phyloP scores from a whole-genome alignment of 2,797 vertebrate species.

The Oreochromis mossambicus region DNA sequence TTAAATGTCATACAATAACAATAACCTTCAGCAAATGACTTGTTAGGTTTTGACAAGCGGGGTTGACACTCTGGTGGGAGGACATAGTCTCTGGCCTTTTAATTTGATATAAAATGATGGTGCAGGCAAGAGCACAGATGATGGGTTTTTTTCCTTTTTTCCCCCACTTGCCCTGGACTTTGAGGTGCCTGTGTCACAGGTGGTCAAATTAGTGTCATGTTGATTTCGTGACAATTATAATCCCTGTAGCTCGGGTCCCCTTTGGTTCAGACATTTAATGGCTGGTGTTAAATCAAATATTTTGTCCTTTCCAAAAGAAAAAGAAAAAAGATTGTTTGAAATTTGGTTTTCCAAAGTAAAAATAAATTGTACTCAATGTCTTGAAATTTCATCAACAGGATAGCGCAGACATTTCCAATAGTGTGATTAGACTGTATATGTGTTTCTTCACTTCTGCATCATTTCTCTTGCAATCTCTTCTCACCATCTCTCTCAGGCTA shows the following conservation, averaged over 20 bases:
- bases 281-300: background rate
- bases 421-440: background rate
- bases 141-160: background rate
- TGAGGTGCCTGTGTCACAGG: background rate
- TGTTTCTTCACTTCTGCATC: background rate
- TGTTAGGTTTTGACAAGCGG: constrained; percentile 58
- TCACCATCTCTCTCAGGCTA: background rate
- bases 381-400: background rate
- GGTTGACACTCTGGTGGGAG: constrained; percentile 9
- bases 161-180: background rate
- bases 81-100: constrained; percentile 43
- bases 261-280: constrained; percentile 1
- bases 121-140: constrained; percentile 1
- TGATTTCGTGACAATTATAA: constrained; percentile 34
- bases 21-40: constrained; percentile 66
- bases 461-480: background rate
- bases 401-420: background rate
- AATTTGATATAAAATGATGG: constrained; percentile 49
- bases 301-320: background rate
- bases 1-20: constrained; percentile 71
- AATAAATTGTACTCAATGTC: background rate
- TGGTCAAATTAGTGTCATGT: constrained; percentile 42
- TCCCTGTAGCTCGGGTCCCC: background rate
- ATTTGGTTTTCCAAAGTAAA: background rate
- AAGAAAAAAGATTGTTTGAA: background rate